phyloP scores from a whole-genome alignment of 2,113 vertebrate genomes.

The Brachyhypopomus gauderio region DNA sequence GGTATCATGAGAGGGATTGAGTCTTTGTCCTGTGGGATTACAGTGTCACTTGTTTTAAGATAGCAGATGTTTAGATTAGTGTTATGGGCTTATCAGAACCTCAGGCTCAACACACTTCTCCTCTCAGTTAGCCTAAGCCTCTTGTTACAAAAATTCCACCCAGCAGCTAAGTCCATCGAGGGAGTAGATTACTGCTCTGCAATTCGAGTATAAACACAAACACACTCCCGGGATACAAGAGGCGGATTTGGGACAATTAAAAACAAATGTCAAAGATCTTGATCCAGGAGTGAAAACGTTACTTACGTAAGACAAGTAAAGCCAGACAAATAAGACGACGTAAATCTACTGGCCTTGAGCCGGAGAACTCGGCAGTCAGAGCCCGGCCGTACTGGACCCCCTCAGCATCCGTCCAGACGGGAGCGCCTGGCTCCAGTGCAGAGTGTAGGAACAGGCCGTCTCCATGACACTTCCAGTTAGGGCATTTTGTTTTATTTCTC shows the following conservation, averaged over 20 bases:
- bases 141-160: slow-evolving; percentile 62
- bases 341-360: slow-evolving; percentile 39
- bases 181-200: slow-evolving; percentile 68
- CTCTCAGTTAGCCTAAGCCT: slow-evolving; percentile 58
- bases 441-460: slow-evolving; percentile 39
- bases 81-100: slow-evolving; percentile 75
- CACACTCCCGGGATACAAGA: slow-evolving; percentile 57
- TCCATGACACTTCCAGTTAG: slow-evolving; percentile 48
- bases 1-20: slow-evolving; percentile 64
- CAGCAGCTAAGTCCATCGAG: slow-evolving; percentile 69
- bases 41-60: slow-evolving; percentile 82
- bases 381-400: slow-evolving; percentile 33
- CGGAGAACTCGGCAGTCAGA: slow-evolving; percentile 27
- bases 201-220: slow-evolving; percentile 65
- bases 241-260: slow-evolving; percentile 63
- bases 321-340: slow-evolving; percentile 38
- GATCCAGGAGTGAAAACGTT: slow-evolving; percentile 40
- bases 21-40: slow-evolving; percentile 79
- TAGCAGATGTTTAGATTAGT: slow-evolving; percentile 80
- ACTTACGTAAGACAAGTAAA: slow-evolving; percentile 50
- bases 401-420: slow-evolving; percentile 34
- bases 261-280: slow-evolving; percentile 59
- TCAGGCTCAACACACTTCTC: slow-evolving; percentile 68
- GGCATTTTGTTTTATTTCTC: slow-evolving; percentile 48
- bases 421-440: slow-evolving; percentile 40